These are phyloP conservation scores for Bubo blakistoni DNA, from an alignment of 2,113 vertebrate genomes.

Conservation along the genomic window DNA sequence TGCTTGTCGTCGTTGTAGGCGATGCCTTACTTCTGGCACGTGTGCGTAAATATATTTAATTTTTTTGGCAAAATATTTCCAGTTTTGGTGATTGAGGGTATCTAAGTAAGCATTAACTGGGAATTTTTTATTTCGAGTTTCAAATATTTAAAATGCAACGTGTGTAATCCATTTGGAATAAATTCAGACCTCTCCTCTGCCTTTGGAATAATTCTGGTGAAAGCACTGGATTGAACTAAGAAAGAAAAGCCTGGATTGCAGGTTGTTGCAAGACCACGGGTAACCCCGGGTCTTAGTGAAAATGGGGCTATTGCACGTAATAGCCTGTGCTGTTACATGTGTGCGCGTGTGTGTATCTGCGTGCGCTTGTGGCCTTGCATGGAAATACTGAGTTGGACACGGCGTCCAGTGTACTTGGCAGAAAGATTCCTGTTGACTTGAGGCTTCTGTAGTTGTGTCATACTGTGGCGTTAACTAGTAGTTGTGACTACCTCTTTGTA, in stretches of 20 bases:
- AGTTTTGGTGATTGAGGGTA: accelerated
- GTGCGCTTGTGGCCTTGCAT: neutral
- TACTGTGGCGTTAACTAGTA: neutral
- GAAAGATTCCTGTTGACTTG: neutral
- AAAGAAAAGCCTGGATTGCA: neutral
- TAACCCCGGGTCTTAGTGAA: neutral
- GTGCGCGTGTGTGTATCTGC: no score
- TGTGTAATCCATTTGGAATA: accelerated
- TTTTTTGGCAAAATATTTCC: neutral
- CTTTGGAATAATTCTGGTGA: no score
- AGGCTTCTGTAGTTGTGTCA: accelerated
- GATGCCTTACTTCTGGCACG: accelerated
- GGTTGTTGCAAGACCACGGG: accelerated
- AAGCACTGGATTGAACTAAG: neutral
- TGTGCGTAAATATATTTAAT: accelerated
- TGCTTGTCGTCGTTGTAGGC: accelerated
- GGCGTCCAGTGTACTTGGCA: accelerated
- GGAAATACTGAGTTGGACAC: neutral
- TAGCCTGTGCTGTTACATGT: no score
- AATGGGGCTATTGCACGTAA: accelerated
- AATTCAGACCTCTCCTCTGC: no score
- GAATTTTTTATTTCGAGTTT: accelerated
- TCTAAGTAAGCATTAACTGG: neutral
- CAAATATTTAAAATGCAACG: accelerated
- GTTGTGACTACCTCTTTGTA: neutral